A percentile compares a stretch with the other conserved stretches of the same genome.
Conservation (phyloP, 2,888 invertebrate species). For the Megaustenia siamemsis region DNA sequence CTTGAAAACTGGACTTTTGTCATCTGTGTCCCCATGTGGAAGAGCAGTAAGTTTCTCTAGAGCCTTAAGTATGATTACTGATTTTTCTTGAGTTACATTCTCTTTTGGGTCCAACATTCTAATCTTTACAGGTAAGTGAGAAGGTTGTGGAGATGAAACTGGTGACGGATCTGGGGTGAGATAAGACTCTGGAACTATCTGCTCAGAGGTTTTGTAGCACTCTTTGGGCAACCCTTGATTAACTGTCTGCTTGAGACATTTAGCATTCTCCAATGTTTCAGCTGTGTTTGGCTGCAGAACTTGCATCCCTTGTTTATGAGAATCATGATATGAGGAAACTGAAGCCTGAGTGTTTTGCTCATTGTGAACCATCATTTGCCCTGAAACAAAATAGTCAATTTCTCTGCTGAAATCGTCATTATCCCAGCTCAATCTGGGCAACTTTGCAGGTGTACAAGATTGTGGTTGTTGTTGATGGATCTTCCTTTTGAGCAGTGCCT, state of each 20-base stretch:
- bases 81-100: not conserved
- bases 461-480: constrained; percentile 59
- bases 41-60: constrained; percentile 64
- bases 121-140: constrained; percentile 29
- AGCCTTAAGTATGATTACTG: constrained; percentile 58
- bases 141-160: constrained; percentile 69
- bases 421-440: constrained; percentile 59
- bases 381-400: not conserved
- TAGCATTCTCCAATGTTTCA: constrained; percentile 54
- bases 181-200: constrained; percentile 73
- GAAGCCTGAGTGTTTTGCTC: constrained; percentile 39
- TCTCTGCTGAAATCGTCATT: constrained; percentile 20
- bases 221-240: constrained; percentile 53
- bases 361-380: constrained; percentile 33
- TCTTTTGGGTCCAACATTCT: constrained; percentile 18
- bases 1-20: constrained; percentile 23
- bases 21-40: not conserved
- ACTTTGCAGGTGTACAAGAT: constrained; percentile 68
- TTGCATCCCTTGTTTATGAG: constrained; percentile 55
- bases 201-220: constrained; percentile 62
- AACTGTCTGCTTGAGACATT: constrained; percentile 37
- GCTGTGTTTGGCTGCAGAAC: constrained; percentile 61
- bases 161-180: constrained; percentile 76
- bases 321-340: not conserved
- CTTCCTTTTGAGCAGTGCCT: constrained; percentile 72